Evolutionary conservation across 2,113 vertebrate genomes (phyloP), one percentile per base, ranked within the genome.

Genomic region (Halichoeres trimaculatus): DNA sequence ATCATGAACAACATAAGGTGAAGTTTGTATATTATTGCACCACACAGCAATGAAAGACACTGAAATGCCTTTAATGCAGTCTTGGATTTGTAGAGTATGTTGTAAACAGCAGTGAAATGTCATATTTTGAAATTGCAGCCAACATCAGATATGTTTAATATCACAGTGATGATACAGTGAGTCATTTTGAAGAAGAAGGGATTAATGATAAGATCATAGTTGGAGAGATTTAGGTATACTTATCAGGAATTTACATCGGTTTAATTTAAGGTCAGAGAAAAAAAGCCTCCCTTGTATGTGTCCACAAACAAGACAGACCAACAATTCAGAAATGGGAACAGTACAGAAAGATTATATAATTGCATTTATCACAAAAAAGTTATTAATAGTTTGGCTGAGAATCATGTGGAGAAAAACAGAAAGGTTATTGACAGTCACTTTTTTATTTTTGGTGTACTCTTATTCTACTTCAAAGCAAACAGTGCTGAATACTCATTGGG

Each of bases 271-370:
- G 72, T 64, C 75, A 83, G 7, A 30, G 43, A 80, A 64, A 76
- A 30, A 45, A 45, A 65, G n/a, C n/a, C 17, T 75, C 79, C 41
- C 26, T 74, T 47, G 70, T 58, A 56, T 54, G n/a, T 71, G 47
- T 50, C 69, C 60, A 72, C 64, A 56, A 61, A 64, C 58, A 84
- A 53, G 52, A 70, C 1, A 34, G 26, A 45, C 53, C 41, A 62
- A 59, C 43, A 61, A 20, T 70, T 70, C 30, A 62, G 48, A 14
- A 54, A 65, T 8, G 56, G 8, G 22, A 35, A 24, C 40, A 51
- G 22, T 59, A 40, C 92, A 91, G 67, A 89, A 95, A 91, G 92
- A 91, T 89, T 75, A 89, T 90, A 81, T 95, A 95, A 95, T 95
- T 95, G 88, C 85, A 10, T 91, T 91, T 91, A 45, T 19, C 17